Conservation (phyloP, 92 coral and sea anemone species). For the Phenganax subtilis region DNA sequence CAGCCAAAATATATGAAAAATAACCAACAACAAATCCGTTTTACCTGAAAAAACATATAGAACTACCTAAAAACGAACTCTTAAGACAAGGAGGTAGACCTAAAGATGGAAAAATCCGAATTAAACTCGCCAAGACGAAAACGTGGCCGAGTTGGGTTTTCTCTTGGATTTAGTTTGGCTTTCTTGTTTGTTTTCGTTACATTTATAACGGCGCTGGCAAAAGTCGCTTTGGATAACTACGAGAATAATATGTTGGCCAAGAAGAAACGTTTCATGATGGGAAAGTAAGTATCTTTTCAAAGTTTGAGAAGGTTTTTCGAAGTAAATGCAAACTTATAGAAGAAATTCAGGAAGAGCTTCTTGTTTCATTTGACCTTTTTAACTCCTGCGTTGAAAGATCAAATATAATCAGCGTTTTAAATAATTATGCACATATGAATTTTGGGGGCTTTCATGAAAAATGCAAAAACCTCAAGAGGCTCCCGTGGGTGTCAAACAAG, state of each 20-base stretch:
- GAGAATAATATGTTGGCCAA: background rate
- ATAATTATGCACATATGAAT: too few species aligned
- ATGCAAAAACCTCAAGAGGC: background rate
- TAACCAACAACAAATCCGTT: background rate
- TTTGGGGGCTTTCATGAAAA: too few species aligned
- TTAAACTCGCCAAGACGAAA: background rate
- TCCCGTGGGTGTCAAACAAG: background rate
- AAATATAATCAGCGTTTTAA: too few species aligned
- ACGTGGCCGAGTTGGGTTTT: background rate
- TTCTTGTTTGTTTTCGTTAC: background rate
- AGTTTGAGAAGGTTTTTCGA: background rate
- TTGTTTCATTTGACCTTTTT: too few species aligned
- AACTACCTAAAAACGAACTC: too few species aligned
- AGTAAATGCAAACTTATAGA: too few species aligned
- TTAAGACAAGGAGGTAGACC: too few species aligned
- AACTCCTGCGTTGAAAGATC: too few species aligned
- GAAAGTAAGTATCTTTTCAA: conserved; percentile 1
- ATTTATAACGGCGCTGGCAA: background rate
- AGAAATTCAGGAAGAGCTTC: too few species aligned
- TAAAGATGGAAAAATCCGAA: conserved; percentile 9
- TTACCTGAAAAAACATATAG: background rate
- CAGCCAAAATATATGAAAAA: background rate
- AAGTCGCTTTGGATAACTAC: conserved; percentile 20
- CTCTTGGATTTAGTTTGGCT: conserved; percentile 8
- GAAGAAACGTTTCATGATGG: conserved; percentile 39